phyloP scores from a whole-genome alignment of 2,797 vertebrate genomes.

The Danio jaintianensis region DNA sequence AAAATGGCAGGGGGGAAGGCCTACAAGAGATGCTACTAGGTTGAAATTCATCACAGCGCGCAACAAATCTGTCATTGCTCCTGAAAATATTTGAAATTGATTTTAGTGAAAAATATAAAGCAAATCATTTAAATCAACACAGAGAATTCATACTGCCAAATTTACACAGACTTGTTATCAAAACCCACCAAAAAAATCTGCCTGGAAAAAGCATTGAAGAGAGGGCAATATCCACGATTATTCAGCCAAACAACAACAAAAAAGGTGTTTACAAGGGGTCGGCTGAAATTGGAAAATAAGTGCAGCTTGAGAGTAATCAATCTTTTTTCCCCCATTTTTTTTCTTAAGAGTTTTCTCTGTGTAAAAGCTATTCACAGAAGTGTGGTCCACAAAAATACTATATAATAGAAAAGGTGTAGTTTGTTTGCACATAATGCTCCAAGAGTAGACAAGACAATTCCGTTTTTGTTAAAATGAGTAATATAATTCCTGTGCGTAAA shows the following conservation, averaged over 20 bases:
- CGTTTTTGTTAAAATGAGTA: slow-evolving; percentile 55
- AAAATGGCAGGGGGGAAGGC: slow-evolving; percentile 69
- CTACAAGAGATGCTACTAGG: slow-evolving; percentile 88
- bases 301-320: slow-evolving; percentile 79
- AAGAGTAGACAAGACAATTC: slow-evolving; percentile 49
- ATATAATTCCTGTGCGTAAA: slow-evolving; percentile 65
- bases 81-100: slow-evolving; percentile 92
- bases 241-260: slow-evolving; percentile 84
- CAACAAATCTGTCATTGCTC: slow-evolving; percentile 88
- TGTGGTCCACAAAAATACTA: slow-evolving; percentile 65
- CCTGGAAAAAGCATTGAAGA: slow-evolving; percentile 88
- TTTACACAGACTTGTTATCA: slow-evolving; percentile 90
- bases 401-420: slow-evolving; percentile 65
- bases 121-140: slow-evolving; percentile 90
- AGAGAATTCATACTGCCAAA: slow-evolving; percentile 88
- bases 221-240: slow-evolving; percentile 85
- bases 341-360: slow-evolving; percentile 76
- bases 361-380: slow-evolving; percentile 64
- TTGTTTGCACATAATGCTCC: slow-evolving; percentile 54
- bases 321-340: slow-evolving; percentile 53
- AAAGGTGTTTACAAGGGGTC: slow-evolving; percentile 61
- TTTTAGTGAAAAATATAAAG: slow-evolving; percentile 94
- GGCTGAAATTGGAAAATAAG: slow-evolving; percentile 78
- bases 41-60: slow-evolving; percentile 93
- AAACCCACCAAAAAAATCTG: slow-evolving; percentile 91